phyloP scores from a whole-genome alignment of 2,888 invertebrate genomes.

The Eupithecia vulgata region DNA sequence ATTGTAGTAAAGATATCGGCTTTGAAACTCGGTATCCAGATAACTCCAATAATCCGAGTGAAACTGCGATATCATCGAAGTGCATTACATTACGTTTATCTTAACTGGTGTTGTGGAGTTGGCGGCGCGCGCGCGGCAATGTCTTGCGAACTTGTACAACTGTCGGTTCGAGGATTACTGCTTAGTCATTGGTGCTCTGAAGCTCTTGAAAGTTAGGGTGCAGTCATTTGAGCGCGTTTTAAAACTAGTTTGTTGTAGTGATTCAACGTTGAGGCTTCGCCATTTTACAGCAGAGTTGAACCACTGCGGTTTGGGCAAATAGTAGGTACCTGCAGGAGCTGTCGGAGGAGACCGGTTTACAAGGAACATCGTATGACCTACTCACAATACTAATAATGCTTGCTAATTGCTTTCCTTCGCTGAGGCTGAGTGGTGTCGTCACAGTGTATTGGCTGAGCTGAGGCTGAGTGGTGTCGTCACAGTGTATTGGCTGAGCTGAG shows the following conservation, averaged over 20 bases:
- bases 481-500: background rate
- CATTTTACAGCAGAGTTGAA: background rate
- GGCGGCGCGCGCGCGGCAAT: slow-evolving; percentile 28
- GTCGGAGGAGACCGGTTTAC: too few relatives aligned
- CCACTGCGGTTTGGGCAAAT: too few relatives aligned
- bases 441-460: background rate
- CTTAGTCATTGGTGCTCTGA: slow-evolving; percentile 31
- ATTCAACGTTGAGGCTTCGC: background rate
- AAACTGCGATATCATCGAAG: slow-evolving; percentile 22
- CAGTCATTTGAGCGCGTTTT: background rate
- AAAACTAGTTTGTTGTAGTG: background rate
- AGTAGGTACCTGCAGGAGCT: too few relatives aligned
- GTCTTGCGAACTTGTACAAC: slow-evolving; percentile 35
- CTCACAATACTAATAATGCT: too few relatives aligned
- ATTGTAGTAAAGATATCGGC: slow-evolving; percentile 7
- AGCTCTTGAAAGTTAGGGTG: slow-evolving; percentile 16
- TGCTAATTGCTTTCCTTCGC: slow-evolving; percentile 9
- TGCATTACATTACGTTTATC: slow-evolving; percentile 41
- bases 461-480: too few relatives aligned
- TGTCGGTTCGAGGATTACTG: slow-evolving; percentile 42
- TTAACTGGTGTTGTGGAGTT: slow-evolving; percentile 39
- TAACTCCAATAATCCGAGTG: slow-evolving; percentile 16
- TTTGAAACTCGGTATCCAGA: slow-evolving; percentile 19
- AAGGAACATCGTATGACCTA: too few relatives aligned
- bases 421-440: slow-evolving; percentile 12